Evolutionary conservation across 2,888 invertebrate species (phyloP), one percentile per base, ranked within the genome.

Genomic region (Temnothorax rugatulus): DNA sequence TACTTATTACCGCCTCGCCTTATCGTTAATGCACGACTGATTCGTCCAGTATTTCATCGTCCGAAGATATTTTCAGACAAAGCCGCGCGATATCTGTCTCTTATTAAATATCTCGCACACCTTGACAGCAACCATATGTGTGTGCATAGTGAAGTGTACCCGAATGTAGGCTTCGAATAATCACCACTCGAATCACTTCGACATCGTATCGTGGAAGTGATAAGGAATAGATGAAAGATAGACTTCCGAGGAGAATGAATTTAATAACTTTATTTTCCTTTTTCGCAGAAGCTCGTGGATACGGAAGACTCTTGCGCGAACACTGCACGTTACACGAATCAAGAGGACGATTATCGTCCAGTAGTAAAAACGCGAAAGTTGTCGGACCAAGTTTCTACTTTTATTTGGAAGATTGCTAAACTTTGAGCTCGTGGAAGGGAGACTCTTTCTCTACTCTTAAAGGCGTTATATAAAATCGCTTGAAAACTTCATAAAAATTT

Each of bases 41-140:
- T 73, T 66, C 44, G 74, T 66, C 47, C 75, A 85, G 82, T 83
- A 83, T 87, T 82, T 81, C 82, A 90, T 89, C 57, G 54, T 64
- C 9, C 13, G 38, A 41, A 38, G 73, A 63, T 21, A 38, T 59
- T 34, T 68, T 66, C 64, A 66, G 9, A 75, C 21, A 21, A 4
- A 34, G 13, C 29, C 15, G 7, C 9, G 7, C 77, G 21, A 69
- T 44, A 7, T 64, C 11, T 66, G 25, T 15, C 25, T 15, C 25
- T 71, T n/a, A 38, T 69, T 57, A 21, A 57, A 21, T n/a, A 29
- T 52, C 18, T 29, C n/a, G 54, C n/a, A 41, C 25, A 69, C 44
- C 13, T 69, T 25, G 21, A n/a, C 9, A 21, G n/a, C 38, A 18
- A 52, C 13, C 13, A 34, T 34, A 21, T 7, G 18, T 25, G 50